Evolutionary conservation across 2,113 vertebrate genomes (phyloP), one percentile per base, ranked within the genome.

Genomic region (Pituophis catenifer): DNA sequence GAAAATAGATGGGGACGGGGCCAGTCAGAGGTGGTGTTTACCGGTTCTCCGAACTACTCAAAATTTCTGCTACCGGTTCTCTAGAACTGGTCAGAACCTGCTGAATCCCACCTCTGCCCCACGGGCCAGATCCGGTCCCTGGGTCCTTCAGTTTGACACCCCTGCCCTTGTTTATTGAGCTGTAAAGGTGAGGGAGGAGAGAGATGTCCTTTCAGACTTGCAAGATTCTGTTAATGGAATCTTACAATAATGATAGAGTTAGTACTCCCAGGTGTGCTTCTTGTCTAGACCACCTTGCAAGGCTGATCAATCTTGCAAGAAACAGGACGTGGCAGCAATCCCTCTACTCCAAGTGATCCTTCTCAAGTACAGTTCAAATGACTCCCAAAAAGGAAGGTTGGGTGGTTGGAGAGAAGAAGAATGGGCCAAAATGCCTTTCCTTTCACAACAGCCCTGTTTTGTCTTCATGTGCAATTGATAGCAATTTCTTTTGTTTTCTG

Each of bases 101-200:
- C 44, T 48, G 44, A 48, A 48, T 48, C 3, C 44, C 44, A 48
- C 4, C 44, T 48, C 44, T 48, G 44, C 44, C 57, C 21, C 21
- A 8, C 0, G 21, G 57, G 7, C 7, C 0, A 8, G 21, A 58
- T 24, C 21, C 2, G 2, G 57, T 2, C 21, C 2, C 21, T 0
- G 8, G 58, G 21, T 44, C 5, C 23, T 58, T 58, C 7, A 59
- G 58, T 59, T 59, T 59, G 58, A 59, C 8, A 59, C 8, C 23
- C 57, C 23, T 57, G 55, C 55, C 19, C 19, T 57, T 21, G 55
- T 59, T 24, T 59, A 59, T 75, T 81, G 70, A 33, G 17, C 17
- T 38, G 33, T 38, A 21, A 81, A 81, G 33, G 17, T 33, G n/a
- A 38, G 15, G 2, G 6, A 6, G 1, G 15, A 17, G 17, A 17